Percentiles rank a stretch among this genome's conserved stretches.
These are phyloP conservation scores for Podotricha telesiphe DNA, from an alignment of 2,888 invertebrate species.

Conservation along the genomic window DNA sequence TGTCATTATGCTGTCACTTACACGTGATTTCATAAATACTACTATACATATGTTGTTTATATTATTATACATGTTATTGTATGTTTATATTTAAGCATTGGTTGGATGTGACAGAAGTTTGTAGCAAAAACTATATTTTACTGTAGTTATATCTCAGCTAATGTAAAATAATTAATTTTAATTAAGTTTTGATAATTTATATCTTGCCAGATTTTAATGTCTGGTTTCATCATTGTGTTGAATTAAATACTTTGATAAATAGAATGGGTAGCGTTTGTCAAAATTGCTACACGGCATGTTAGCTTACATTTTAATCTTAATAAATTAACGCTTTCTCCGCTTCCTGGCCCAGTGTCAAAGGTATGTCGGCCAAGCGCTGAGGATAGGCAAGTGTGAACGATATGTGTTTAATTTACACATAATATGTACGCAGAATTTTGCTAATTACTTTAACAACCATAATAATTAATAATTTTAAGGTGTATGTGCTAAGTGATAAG, in stretches of 20 bases:
- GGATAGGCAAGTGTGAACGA: slow-evolving; percentile 60
- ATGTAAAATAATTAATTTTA: background rate
- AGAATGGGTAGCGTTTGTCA: slow-evolving; percentile 62
- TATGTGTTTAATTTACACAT: slow-evolving; percentile 10
- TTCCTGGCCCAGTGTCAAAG: slow-evolving; percentile 75
- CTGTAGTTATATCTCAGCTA: background rate
- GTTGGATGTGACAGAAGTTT: background rate
- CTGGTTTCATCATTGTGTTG: background rate
- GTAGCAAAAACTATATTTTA: background rate
- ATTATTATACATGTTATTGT: background rate
- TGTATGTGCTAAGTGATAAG: background rate
- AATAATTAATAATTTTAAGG: slow-evolving; percentile 14
- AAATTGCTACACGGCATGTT: slow-evolving; percentile 53
- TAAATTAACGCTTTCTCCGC: slow-evolving; percentile 68
- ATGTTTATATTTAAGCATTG: background rate
- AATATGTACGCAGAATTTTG: slow-evolving; percentile 4
- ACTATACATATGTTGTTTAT: too few relatives aligned
- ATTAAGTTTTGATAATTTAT: background rate
- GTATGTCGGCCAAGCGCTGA: slow-evolving; percentile 61
- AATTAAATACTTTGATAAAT: slow-evolving; percentile 49
- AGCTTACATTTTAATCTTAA: slow-evolving; percentile 45
- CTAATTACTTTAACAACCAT: background rate
- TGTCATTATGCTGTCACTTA: background rate
- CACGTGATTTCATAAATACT: background rate
- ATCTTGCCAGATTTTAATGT: background rate